phyloP scores from a whole-genome alignment of 1,140 invertebrate species.

The Bombus consobrinus region DNA sequence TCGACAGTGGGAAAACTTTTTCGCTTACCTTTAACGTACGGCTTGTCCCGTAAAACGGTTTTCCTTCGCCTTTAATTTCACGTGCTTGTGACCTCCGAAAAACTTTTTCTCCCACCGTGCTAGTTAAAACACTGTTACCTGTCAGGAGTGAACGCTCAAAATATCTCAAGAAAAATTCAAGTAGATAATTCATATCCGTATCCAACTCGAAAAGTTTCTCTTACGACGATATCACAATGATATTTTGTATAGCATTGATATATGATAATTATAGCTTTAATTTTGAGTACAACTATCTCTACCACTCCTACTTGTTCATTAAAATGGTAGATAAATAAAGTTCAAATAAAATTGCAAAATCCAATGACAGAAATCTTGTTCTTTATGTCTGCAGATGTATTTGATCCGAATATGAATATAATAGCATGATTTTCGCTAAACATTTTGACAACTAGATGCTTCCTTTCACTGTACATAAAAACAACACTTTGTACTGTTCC shows the following conservation, averaged over 20 bases:
- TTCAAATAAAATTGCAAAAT: neutral
- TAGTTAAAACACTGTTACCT: neutral
- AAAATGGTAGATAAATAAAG: neutral
- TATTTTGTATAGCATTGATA: too few relatives aligned
- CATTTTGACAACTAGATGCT: neutral
- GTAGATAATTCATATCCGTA: neutral
- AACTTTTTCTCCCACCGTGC: neutral
- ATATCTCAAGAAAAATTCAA: neutral
- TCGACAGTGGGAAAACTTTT: slow-evolving; percentile 24
- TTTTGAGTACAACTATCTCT: too few relatives aligned
- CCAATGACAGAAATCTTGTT: neutral
- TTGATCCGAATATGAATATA: too few relatives aligned
- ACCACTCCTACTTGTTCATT: too few relatives aligned
- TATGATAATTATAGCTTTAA: too few relatives aligned
- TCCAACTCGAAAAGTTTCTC: neutral
- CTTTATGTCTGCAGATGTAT: neutral
- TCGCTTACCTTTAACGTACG: slow-evolving; percentile 33
- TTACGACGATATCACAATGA: too few relatives aligned
- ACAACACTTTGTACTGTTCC: neutral
- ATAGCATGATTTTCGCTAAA: neutral
- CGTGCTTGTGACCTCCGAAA: slow-evolving; percentile 10
- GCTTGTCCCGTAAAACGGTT: slow-evolving; percentile 25
- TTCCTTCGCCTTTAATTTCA: slow-evolving; percentile 34
- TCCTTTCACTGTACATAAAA: neutral
- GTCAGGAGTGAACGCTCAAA: neutral